Evolutionary conservation across 2,797 vertebrate species (phyloP), one percentile per base, ranked within the genome.

Genomic region (Diglossa cyanea): DNA sequence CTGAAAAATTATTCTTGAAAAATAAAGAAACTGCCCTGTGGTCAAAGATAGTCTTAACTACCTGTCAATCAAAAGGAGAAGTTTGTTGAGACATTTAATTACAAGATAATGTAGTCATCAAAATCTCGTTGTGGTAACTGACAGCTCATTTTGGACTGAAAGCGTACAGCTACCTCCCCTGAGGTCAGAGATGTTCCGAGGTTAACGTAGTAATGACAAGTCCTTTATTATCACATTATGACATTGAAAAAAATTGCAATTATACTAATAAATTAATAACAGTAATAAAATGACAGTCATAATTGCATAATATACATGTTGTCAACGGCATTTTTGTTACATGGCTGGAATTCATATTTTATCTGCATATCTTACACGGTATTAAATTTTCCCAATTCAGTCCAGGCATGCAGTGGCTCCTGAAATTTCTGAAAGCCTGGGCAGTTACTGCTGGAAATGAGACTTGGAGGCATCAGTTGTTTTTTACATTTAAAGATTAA

Each of bases 31-130:
- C 86, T 98, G 98, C 98, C 97, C 97, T 97, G 96, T 98, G 98
- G 98, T 98, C 98, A 98, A 98, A 98, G 97, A 97, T 97, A 97
- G 98, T 98, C 97, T 98, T 98, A 98, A 97, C 97, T 97, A 98
- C 96, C 97, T 98, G 98, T 98, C 98, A 98, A 97, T 98, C 98
- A 98, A 97, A 97, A 97, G 96, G 96, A 98, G 97, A 98, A 97
- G 97, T 98, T 98, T 98, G 98, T 98, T 98, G 98, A 98, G 98
- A 98, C 97, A 98, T 98, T 98, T 98, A 98, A 99, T 99, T 98
- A 98, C 96, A 97, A 98, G 97, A 98, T 98, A 98, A 98, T 98
- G 97, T 97, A 98, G 97, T 98, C 98, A 98, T 98, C 97, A 98
- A 97, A 97, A 98, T 97, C 97, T 97, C 94, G 60, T 98, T 97